Conservation (phyloP, 1,140 invertebrate genomes). For the Dendrolimus punctatus region DNA sequence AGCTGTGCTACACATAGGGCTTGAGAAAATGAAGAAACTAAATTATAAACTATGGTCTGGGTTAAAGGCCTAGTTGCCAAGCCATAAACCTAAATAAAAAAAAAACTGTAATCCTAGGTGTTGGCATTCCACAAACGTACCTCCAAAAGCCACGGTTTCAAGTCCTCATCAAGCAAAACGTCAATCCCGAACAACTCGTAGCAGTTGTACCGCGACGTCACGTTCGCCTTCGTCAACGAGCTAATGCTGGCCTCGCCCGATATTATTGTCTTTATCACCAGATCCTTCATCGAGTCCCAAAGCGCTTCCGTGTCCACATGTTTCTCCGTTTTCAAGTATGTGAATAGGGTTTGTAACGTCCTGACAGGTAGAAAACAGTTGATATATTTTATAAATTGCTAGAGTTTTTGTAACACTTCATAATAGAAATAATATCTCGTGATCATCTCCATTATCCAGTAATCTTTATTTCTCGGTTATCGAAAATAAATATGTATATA, state of each 20-base stretch:
- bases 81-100: too few relatives aligned
- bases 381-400: background rate
- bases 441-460: too few relatives aligned
- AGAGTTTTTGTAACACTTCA: background rate
- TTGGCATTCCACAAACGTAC: conserved; percentile 47
- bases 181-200: conserved; percentile 90
- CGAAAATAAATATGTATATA: too few relatives aligned
- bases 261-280: conserved; percentile 88
- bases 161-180: conserved; percentile 84
- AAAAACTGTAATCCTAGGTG: too few relatives aligned
- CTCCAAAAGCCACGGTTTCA: conserved; percentile 97
- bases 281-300: conserved; percentile 85
- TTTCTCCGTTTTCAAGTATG: conserved; percentile 72
- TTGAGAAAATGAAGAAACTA: too few relatives aligned
- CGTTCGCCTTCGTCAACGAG: conserved; percentile 78
- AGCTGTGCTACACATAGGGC: too few relatives aligned
- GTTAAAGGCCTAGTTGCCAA: too few relatives aligned
- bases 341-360: conserved; percentile 74
- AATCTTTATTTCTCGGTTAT: too few relatives aligned
- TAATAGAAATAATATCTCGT: background rate
- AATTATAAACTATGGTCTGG: too few relatives aligned
- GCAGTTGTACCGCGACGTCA: conserved; percentile 81
- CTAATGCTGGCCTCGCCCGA: conserved; percentile 85
- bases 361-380: conserved; percentile 36
- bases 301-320: conserved; percentile 83